Conservation (phyloP, 2,113 vertebrate species). For the Phoenicopterus ruber region DNA sequence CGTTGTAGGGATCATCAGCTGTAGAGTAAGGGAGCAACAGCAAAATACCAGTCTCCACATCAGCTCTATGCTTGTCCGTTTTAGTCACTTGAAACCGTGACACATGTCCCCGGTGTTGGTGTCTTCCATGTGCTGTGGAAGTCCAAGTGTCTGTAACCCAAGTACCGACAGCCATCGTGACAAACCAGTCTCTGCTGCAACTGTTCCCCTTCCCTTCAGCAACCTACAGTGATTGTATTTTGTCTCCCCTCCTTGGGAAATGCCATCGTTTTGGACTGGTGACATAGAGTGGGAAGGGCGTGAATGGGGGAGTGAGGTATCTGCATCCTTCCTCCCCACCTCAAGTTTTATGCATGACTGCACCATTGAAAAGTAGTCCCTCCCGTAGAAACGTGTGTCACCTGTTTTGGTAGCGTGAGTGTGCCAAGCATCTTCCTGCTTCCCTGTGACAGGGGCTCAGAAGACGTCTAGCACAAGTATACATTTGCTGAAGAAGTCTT, state of each 20-base stretch:
- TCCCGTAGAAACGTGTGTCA: not conserved
- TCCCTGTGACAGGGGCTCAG: not conserved
- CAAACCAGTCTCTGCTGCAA: slow-evolving; percentile 42
- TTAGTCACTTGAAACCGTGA: not conserved
- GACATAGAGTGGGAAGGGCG: not conserved
- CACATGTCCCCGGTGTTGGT: not conserved
- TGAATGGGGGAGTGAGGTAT: not conserved
- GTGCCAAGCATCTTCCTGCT: slow-evolving; percentile 15
- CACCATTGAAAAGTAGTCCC: not conserved
- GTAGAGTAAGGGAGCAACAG: not conserved
- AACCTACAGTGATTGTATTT: not conserved
- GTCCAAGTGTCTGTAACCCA: slow-evolving; percentile 41
- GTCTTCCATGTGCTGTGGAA: slow-evolving; percentile 65
- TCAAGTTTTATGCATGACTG: slow-evolving; percentile 47
- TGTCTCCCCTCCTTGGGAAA: not conserved
- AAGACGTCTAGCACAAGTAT: not conserved
- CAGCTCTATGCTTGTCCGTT: slow-evolving; percentile 10
- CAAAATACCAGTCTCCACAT: not conserved
- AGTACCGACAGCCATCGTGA: not conserved
- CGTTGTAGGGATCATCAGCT: not conserved
- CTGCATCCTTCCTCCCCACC: slow-evolving; percentile 55
- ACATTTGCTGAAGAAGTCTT: not conserved
- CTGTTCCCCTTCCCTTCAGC: not conserved
- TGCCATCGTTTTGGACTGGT: not conserved
- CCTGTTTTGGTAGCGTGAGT: not conserved